A percentile compares a stretch with the other conserved stretches of the same genome.
Evolutionary conservation across 1,140 invertebrate species (phyloP).

Genomic region (Polyergus mexicanus): DNA sequence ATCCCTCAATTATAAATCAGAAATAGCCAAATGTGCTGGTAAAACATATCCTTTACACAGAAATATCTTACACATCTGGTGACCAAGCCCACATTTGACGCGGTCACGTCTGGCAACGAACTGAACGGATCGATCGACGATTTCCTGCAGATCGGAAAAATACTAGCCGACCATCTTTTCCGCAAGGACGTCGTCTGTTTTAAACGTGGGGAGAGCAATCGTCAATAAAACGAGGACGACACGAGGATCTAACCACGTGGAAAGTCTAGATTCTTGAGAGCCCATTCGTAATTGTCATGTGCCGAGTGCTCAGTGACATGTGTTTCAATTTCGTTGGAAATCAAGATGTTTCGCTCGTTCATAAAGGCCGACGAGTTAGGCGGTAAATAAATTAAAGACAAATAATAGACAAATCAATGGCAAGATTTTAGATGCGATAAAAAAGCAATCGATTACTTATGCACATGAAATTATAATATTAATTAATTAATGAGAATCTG

Average conservation of each 20-base stretch:
- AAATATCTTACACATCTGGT: constrained; percentile 32
- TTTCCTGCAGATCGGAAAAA: constrained; percentile 6
- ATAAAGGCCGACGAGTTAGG: not conserved
- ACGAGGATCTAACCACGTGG: not conserved
- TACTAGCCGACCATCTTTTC: constrained; percentile 21
- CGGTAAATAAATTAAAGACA: constrained; percentile 16
- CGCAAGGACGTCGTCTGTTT: constrained; percentile 27
- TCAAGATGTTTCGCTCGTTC: constrained; percentile 1
- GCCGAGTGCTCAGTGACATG: constrained; percentile 29
- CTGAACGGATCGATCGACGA: constrained; percentile 17
- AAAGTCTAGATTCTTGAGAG: constrained; percentile 25
- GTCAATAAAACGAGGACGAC: constrained; percentile 29
- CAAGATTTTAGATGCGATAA: not conserved
- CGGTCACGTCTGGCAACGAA: constrained; percentile 1
- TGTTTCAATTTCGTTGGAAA: constrained; percentile 16
- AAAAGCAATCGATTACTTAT: not conserved
- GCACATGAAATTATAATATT: not conserved
- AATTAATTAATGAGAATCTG: not conserved
- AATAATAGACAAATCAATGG: constrained; percentile 14
- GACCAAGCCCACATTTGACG: constrained; percentile 9
- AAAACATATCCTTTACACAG: not conserved
- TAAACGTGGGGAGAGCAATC: constrained; percentile 16
- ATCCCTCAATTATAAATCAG: constrained; percentile 3
- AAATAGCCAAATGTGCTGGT: not conserved
- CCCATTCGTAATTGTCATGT: constrained; percentile 29